Evolutionary conservation across 1,140 invertebrate genomes (phyloP), one percentile per base, ranked within the genome.

Genomic region (Thereuonema tuberculata): DNA sequence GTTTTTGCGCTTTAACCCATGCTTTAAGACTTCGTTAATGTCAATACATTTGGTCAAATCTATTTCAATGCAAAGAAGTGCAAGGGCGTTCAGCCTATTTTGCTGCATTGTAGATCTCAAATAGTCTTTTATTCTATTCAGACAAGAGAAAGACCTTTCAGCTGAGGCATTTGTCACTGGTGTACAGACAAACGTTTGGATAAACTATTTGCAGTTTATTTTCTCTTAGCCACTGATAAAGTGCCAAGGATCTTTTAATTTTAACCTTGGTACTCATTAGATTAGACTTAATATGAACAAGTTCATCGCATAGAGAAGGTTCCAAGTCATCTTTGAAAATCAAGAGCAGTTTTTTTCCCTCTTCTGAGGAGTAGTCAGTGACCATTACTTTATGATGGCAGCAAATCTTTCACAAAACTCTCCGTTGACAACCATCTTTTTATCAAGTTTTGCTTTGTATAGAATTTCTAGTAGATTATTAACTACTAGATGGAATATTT

Each of bases 121-220:
- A 56, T 63, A 59, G 61, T 66, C 62, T 63, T 65, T 64, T n/a
- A 61, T 27, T 21, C 23, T 61, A 58, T 65, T 66, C 26, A 69
- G 58, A 58, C 61, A 64, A 66, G 61, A 68, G 68, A 48, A 66
- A 66, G 52, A 65, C 59, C 60, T 69, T 64, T 28, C 63, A 62
- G 48, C 59, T 65, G 58, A 61, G 67, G 37, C 66, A 67, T 5
- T 56, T 65, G n/a, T 66, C 60, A 64, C 65, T 65, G 25, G 63
- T 50, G 23, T 56, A 55, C 56, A 65, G 58, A 56, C 57, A 59
- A 48, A 64, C 31, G 60, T 68, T 67, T 47, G 63, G 65, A 63
- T 54, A 61, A 14, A 31, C 46, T 31, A 25, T 56, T 23, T 57
- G 26, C 14, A 29, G 59, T 43, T 57, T 64, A 21, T 37, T 37